phyloP scores from a whole-genome alignment of 2,113 vertebrate species.

The Crotophaga sulcirostris region DNA sequence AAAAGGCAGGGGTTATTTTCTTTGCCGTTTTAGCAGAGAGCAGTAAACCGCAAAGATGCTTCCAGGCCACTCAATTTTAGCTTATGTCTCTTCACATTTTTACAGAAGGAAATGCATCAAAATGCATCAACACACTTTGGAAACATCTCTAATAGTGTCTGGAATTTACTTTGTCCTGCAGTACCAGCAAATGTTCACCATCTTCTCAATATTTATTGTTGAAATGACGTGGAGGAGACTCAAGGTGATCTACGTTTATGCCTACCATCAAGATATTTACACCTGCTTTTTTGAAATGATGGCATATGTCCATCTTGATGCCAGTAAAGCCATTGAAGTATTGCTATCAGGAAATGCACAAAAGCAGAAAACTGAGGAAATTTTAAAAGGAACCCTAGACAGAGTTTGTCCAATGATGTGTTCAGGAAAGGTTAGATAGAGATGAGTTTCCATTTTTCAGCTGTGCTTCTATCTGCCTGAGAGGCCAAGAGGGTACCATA shows the following conservation, averaged over 20 bases:
- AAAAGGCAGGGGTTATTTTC: neutral
- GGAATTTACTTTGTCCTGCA: neutral
- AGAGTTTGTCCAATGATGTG: neutral
- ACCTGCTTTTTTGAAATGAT: neutral
- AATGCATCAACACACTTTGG: slow-evolving; percentile 18
- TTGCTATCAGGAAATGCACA: neutral
- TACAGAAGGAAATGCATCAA: neutral
- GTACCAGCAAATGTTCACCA: neutral
- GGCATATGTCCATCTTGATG: neutral
- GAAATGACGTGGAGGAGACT: neutral
- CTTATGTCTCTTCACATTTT: neutral
- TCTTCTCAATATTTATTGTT: neutral
- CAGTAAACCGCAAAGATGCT: neutral
- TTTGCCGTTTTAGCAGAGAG: neutral
- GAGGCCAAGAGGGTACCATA: neutral
- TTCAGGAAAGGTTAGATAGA: neutral
- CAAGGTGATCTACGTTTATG: neutral
- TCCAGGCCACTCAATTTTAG: neutral
- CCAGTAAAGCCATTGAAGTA: neutral
- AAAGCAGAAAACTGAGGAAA: neutral
- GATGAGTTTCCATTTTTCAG: neutral
- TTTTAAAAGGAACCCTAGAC: neutral
- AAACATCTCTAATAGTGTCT: neutral
- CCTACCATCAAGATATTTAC: neutral
- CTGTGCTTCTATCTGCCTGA: neutral